Percentiles rank a stretch among this genome's conserved stretches.
phyloP scores from a whole-genome alignment of 2,113 vertebrate genomes.

The Cebidichthys violaceus region DNA sequence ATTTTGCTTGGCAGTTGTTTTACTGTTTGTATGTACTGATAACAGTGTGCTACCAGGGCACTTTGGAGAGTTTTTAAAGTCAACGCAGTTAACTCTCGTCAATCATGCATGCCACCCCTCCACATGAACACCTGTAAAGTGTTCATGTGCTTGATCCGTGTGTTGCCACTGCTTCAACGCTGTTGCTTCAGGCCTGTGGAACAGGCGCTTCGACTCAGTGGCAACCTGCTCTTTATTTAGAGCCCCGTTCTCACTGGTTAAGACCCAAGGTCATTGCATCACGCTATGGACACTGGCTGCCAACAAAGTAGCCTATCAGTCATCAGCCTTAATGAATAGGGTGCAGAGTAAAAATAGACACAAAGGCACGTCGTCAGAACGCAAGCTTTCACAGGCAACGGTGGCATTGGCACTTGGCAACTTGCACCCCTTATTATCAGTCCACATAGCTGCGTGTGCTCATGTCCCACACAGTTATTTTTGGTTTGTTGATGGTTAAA shows the following conservation, averaged over 20 bases:
- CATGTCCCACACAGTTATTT: constrained; percentile 45
- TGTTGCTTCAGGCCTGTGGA: constrained; percentile 28
- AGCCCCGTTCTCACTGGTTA: constrained; percentile 59
- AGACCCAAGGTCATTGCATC: constrained; percentile 79
- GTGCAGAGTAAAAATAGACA: constrained; percentile 79
- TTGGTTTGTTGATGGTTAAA: constrained; percentile 54
- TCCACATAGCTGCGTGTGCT: constrained; percentile 60
- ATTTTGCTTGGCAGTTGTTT: constrained; percentile 17
- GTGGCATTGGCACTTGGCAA: constrained; percentile 64
- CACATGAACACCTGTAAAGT: constrained; percentile 46
- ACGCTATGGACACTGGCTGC: constrained; percentile 67
- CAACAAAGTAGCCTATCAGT: constrained; percentile 80
- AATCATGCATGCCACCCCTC: constrained; percentile 31
- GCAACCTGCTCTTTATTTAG: constrained; percentile 76
- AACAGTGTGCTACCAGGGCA: constrained; percentile 11
- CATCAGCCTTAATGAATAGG: constrained; percentile 79
- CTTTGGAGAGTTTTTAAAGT: constrained; percentile 59
- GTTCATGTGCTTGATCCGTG: constrained; percentile 36
- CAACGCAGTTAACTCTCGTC: constrained; percentile 54
- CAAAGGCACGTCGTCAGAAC: constrained; percentile 72
- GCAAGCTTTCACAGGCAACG: constrained; percentile 64
- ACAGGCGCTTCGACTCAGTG: constrained; percentile 36
- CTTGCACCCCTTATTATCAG: constrained; percentile 67
- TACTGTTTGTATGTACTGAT: constrained; percentile 18
- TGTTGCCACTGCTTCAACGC: constrained; percentile 32